Conservation (phyloP, 2,888 invertebrate genomes). For the Tachina fera region DNA sequence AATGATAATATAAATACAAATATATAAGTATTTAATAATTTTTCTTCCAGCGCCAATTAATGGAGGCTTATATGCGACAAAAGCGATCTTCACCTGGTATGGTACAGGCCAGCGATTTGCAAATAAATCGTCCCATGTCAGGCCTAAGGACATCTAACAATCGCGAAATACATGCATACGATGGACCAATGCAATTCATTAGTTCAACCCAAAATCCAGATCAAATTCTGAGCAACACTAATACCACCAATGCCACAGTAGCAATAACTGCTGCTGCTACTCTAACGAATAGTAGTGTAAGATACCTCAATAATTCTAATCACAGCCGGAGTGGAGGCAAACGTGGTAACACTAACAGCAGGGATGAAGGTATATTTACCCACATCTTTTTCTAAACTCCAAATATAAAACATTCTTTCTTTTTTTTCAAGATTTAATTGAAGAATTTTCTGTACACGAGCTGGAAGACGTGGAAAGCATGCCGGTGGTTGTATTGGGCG, state of each 20-base stretch:
- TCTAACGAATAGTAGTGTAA: slow-evolving; percentile 31
- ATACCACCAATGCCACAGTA: slow-evolving; percentile 74
- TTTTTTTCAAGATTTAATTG: slow-evolving; percentile 78
- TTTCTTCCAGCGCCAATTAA: slow-evolving; percentile 88
- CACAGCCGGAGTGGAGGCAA: slow-evolving; percentile 35
- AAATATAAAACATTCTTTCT: not conserved
- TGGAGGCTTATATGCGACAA: slow-evolving; percentile 94
- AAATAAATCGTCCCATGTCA: slow-evolving; percentile 88
- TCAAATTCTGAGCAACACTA: slow-evolving; percentile 84
- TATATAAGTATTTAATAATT: not conserved
- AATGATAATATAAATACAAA: too few species aligned
- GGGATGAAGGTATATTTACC: slow-evolving; percentile 58
- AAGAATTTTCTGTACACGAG: slow-evolving; percentile 83
- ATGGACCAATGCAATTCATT: slow-evolving; percentile 93
- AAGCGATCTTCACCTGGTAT: slow-evolving; percentile 93
- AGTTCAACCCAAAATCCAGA: slow-evolving; percentile 92
- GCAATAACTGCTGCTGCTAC: slow-evolving; percentile 70
- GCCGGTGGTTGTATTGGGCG: slow-evolving; percentile 82
- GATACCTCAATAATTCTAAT: slow-evolving; percentile 63
- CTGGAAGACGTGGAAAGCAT: slow-evolving; percentile 86
- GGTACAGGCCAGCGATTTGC: slow-evolving; percentile 93
- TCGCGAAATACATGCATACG: slow-evolving; percentile 85
- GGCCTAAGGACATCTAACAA: slow-evolving; percentile 86
- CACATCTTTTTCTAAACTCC: not conserved
- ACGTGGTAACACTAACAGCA: slow-evolving; percentile 18